Evolutionary conservation across 2,888 invertebrate genomes (phyloP), one percentile per base, ranked within the genome.

Genomic region (Thymelicus sylvestris): DNA sequence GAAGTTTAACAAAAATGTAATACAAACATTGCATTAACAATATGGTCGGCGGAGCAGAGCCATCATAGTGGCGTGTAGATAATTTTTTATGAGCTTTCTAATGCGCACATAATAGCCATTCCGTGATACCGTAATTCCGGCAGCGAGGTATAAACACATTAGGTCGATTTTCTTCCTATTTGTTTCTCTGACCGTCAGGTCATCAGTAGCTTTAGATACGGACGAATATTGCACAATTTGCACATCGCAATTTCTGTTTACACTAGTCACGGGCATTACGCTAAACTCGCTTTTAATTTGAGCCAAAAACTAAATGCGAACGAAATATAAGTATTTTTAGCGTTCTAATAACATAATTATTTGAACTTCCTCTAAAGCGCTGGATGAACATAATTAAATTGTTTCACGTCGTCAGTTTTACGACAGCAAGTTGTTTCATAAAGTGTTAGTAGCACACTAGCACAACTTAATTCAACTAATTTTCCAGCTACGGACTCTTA

Each of bases 81-180:
- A 70, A 69, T 13, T 31, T 31, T 31, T 60, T 60, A 48, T 65
- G 64, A 65, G 70, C 70, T 70, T 70, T 70, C 65, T 70, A 70
- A 70, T 70, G 70, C 50, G 60, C 70, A 60, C 59, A 65, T 70
- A 70, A 70, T 69, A 65, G 64, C 59, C 70, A 48, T 70, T 70
- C 65, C 70, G 70, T 70, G 70, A 70, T 70, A 65, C 70, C 50
- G 59, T 41, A 41, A 70, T 69, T 70, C 65, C 70, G 65, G 64
- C 59, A 65, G 57, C 55, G 65, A 64, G 59, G n/a, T 63, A 60
- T 65, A 63, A 68, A 57, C 63, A 68, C 68, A 68, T 63, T 68
- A 68, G 47, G 57, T 64, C 39, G 38, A 59, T 64, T 59, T 50
- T 64, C 59, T 59, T 69, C 69, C 64, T 64, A 64, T 69, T 69